Evolutionary conservation across 2,113 vertebrate genomes (phyloP).

Genomic region (Dasyurus viverrinus): DNA sequence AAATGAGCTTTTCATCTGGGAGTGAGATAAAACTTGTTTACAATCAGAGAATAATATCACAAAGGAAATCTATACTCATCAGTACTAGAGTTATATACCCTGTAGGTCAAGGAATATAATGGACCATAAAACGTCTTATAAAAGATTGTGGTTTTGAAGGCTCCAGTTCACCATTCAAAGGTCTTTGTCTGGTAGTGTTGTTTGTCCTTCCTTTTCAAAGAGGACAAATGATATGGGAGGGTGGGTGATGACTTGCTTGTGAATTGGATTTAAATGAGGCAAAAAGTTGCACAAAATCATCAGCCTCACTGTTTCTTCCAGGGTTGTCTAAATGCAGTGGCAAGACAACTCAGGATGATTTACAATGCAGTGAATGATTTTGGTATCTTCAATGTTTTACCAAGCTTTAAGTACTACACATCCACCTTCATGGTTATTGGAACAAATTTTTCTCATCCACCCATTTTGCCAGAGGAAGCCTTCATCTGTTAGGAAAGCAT

Average conservation of each 20-base stretch:
- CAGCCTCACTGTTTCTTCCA: background rate
- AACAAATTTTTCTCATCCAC: background rate
- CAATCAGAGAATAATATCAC: background rate
- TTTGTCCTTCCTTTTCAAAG: background rate
- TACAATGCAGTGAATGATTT: background rate
- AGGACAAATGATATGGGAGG: background rate
- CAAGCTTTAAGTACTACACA: background rate
- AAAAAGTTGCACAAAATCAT: background rate
- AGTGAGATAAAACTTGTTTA: background rate
- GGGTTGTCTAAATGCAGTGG: background rate
- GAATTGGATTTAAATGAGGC: background rate
- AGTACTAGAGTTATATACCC: background rate
- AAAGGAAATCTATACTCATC: background rate
- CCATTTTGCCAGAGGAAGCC: background rate
- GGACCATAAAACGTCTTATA: background rate
- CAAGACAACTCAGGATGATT: background rate
- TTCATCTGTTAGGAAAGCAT: background rate
- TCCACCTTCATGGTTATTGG: background rate
- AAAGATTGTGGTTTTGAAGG: background rate
- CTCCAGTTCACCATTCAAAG: background rate
- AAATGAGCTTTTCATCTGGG: background rate
- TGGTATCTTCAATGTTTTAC: background rate
- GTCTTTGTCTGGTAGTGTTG: background rate
- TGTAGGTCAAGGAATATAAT: background rate
- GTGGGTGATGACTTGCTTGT: background rate